Conservation (phyloP, 2,888 invertebrate species). For the Luperina nickerlii region DNA sequence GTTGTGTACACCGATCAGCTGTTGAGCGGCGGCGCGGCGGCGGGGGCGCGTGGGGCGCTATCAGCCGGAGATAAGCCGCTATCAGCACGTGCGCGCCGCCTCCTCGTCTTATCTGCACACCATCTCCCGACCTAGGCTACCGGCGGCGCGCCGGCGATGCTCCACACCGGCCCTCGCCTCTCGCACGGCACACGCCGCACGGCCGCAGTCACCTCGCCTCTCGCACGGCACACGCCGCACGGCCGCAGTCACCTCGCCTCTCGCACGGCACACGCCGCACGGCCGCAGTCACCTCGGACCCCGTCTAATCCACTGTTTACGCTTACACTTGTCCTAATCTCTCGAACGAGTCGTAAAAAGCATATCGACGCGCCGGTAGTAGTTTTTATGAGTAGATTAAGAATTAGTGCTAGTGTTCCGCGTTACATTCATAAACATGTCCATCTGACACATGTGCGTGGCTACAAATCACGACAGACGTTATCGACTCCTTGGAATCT, state of each 20-base stretch:
- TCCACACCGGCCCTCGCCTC: constrained; percentile 40
- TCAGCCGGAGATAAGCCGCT: constrained; percentile 69
- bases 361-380: constrained; percentile 18
- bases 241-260: constrained; percentile 18
- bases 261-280: constrained; percentile 9
- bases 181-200: constrained; percentile 9
- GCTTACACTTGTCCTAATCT: constrained; percentile 35
- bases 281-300: constrained; percentile 1
- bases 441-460: constrained; percentile 57
- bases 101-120: constrained; percentile 66
- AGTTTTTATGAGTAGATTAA: constrained; percentile 38
- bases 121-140: constrained; percentile 77
- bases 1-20: constrained; percentile 68
- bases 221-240: constrained; percentile 9
- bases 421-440: constrained; percentile 49
- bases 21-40: constrained; percentile 56
- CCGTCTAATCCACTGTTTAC: constrained; percentile 18
- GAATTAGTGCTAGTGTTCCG: constrained; percentile 26
- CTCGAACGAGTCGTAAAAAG: constrained; percentile 36
- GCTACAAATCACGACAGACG: constrained; percentile 49
- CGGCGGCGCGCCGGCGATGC: constrained; percentile 28
- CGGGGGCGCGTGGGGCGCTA: constrained; percentile 40
- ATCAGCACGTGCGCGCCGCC: constrained; percentile 72
- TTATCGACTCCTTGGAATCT: constrained; percentile 76
- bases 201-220: constrained; percentile 5